Evolutionary conservation across 1,140 invertebrate species (phyloP).

Genomic region (Habropoda laboriosa): DNA sequence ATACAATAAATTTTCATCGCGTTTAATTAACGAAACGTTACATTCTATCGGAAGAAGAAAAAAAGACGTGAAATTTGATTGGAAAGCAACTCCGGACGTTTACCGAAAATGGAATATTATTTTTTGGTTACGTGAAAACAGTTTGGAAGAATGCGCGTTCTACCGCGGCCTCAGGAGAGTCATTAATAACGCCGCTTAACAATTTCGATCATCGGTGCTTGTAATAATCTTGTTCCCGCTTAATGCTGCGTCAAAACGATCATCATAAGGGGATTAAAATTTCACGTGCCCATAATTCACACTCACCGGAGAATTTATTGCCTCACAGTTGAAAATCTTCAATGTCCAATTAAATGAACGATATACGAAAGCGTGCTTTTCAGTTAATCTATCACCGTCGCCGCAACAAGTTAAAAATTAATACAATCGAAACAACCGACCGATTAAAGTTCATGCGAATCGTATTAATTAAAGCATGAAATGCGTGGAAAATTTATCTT

Average conservation of each 20-base stretch:
- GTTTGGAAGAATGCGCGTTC: not conserved
- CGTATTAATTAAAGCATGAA: not conserved
- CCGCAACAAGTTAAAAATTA: conserved; percentile 16
- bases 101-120: not conserved
- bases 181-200: conserved; percentile 50
- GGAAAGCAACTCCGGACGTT: too few relatives aligned
- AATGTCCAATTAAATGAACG: conserved; percentile 25
- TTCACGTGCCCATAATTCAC: conserved; percentile 41
- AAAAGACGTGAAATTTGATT: not conserved
- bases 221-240: conserved; percentile 53
- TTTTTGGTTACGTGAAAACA: not conserved
- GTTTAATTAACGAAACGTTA: too few relatives aligned
- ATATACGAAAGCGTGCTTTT: not conserved
- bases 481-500: not conserved
- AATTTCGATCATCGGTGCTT: conserved; percentile 45
- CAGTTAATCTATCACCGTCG: conserved; percentile 17
- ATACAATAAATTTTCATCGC: too few relatives aligned
- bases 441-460: not conserved
- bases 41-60: not conserved
- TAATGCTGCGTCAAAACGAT: conserved; percentile 49
- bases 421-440: too few relatives aligned
- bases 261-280: conserved; percentile 48
- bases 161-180: not conserved
- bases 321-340: conserved; percentile 12
- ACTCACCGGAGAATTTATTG: conserved; percentile 23